phyloP scores from a whole-genome alignment of 1,140 invertebrate species.

The Pantala flavescens region DNA sequence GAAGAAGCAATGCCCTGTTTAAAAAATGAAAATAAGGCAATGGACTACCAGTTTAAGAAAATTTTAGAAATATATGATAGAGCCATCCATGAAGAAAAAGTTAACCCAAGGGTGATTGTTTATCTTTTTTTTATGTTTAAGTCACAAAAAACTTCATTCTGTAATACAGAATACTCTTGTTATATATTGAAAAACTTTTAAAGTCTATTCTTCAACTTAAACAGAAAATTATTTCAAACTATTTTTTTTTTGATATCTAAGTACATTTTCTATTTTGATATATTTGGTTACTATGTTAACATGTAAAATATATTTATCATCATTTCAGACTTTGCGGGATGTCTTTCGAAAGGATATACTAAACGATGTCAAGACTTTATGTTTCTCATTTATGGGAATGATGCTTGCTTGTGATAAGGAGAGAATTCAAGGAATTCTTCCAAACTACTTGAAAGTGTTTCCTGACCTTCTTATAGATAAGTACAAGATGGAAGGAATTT shows the following conservation, averaged over 20 bases:
- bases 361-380: not conserved
- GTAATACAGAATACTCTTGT: too few species aligned
- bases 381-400: not conserved
- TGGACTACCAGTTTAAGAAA: not conserved
- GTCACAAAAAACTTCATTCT: too few species aligned
- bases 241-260: too few species aligned
- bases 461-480: not conserved
- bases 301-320: too few species aligned
- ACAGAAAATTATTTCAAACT: too few species aligned
- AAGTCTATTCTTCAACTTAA: too few species aligned
- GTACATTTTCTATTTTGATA: too few species aligned
- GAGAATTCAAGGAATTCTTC: not conserved
- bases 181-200: too few species aligned
- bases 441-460: not conserved
- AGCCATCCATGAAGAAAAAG: not conserved
- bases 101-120: not conserved
- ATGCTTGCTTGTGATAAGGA: not conserved
- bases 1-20: not conserved
- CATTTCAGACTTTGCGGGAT: too few species aligned
- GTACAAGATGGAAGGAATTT: not conserved
- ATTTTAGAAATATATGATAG: not conserved
- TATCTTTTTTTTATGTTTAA: too few species aligned
- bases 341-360: not conserved
- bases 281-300: too few species aligned
- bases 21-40: not conserved